These are phyloP conservation scores for Periophthalmus modestus DNA, from an alignment of 2,113 vertebrate genomes.

Conservation along the genomic window DNA sequence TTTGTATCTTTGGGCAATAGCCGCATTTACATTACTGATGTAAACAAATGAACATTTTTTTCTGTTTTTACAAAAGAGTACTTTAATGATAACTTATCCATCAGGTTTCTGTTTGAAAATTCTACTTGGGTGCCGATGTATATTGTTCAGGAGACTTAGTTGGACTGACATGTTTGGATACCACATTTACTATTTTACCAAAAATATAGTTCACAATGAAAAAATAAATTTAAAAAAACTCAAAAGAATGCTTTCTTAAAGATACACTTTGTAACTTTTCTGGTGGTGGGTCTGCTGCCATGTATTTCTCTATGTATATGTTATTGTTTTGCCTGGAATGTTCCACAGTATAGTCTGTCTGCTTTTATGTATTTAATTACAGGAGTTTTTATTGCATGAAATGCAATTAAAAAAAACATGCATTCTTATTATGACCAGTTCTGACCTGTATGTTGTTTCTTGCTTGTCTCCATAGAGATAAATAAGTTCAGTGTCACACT, in stretches of 20 bases:
- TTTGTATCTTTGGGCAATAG: slow-evolving; percentile 47
- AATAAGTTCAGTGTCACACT: no score
- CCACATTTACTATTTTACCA: background rate
- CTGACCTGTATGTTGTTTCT: no score
- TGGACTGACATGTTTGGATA: background rate
- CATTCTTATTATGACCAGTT: no score
- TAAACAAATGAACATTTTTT: background rate
- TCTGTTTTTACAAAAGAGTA: background rate
- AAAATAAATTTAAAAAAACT: background rate
- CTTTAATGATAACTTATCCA: background rate
- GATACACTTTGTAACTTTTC: no score
- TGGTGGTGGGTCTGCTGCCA: no score
- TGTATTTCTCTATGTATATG: no score
- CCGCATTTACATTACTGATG: slow-evolving; percentile 35
- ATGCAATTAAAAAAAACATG: no score
- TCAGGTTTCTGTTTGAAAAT: background rate
- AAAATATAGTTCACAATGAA: background rate
- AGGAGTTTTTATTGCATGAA: no score
- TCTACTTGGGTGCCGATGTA: background rate
- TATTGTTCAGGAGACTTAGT: background rate
- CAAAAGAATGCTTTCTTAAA: background rate
- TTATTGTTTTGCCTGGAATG: no score
- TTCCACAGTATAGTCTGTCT: no score
- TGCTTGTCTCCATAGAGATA: no score
- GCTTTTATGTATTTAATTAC: no score